Percentiles rank a stretch among this genome's conserved stretches.
Conservation (phyloP, 1,140 invertebrate genomes). For the Aphis craccivora region DNA sequence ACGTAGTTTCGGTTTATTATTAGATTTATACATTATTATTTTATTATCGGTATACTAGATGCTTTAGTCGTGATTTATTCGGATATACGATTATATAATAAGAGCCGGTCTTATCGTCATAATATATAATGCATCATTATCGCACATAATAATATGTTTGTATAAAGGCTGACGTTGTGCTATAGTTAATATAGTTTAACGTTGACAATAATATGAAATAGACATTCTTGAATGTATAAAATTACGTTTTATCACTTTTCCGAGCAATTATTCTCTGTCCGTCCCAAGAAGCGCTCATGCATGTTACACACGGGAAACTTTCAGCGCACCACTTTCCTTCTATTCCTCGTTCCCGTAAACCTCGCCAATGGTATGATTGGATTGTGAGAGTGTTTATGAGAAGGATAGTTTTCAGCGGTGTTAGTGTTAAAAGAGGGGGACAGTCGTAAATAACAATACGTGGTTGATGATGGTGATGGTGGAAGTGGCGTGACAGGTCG, state of each 20-base stretch:
- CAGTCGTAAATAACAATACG: not conserved
- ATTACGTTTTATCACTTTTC: not conserved
- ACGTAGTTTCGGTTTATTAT: not conserved
- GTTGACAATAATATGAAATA: not conserved
- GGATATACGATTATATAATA: not conserved
- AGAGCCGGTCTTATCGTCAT: not conserved
- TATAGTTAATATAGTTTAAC: not conserved
- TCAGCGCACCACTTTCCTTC: not conserved
- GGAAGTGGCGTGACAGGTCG: not conserved
- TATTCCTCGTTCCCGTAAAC: not conserved
- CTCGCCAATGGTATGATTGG: not conserved
- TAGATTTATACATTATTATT: not conserved
- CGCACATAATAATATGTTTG: not conserved
- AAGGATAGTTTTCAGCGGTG: not conserved
- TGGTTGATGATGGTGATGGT: not conserved
- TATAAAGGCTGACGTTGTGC: not conserved
- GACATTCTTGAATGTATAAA: not conserved
- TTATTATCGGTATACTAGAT: not conserved
- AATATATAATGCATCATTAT: not conserved
- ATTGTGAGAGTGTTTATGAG: not conserved
- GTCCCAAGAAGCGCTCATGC: not conserved
- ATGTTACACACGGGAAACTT: not conserved
- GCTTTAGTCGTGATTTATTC: not conserved
- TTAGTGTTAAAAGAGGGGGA: too few relatives aligned
- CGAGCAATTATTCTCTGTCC: constrained; percentile 7